Base-by-base conservation (phyloP, 2,797 vertebrate genomes). In the Notamacropus eugenii region DNA sequence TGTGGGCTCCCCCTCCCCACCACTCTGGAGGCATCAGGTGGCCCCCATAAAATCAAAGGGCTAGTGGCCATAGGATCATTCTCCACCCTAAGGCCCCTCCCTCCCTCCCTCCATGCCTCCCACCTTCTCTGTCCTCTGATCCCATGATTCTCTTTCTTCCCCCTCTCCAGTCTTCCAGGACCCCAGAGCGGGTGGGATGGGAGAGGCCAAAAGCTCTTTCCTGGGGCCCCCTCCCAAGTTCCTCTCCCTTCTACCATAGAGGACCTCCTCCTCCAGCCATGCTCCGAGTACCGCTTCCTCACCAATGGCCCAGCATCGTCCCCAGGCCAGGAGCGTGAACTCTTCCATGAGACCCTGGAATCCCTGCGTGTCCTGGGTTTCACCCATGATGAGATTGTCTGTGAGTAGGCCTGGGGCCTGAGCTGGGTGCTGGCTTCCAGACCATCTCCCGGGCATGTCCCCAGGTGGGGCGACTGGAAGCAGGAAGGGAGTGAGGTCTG, bases 261-360 rank as follows among this genome's bases (percentile, higher is more conserved):
- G 0, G 99, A 99, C 95, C 98, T 99, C 95, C 99, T 99, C 28
- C 98, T 99, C 92, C 99, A 99, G 92, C 98, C 98, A 5, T 99
- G 98, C 58, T 99, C 99, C 93, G 97, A 99, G 90, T 99, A 99
- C 96, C 99, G 99, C 93, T 99, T 99, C 97, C 98, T 99, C 95
- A 99, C 99, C 67, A 99, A 99, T 0, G 99, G 99, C 19, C 99
- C 99, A 2, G 98, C 99, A 0, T 98, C 99, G 0, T 98, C 99
- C 1, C 99, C 99, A 0, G 99, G 99, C 98, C 99, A 99, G 55
- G 99, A 99, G 91, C 98, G 99, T 0, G 99, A 99, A 93, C 99
- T 99, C 98, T 99, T 99, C 98, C 99, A 99, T 14, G 99, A 99
- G 98, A 99, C 99, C 0, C 99, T 99, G 99, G 99, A 99, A 98